A percentile compares a stretch with the other conserved stretches of the same genome.
These are phyloP conservation scores for Drosophila atripex DNA, from an alignment of 2,888 invertebrate species.

Conservation along the genomic window DNA sequence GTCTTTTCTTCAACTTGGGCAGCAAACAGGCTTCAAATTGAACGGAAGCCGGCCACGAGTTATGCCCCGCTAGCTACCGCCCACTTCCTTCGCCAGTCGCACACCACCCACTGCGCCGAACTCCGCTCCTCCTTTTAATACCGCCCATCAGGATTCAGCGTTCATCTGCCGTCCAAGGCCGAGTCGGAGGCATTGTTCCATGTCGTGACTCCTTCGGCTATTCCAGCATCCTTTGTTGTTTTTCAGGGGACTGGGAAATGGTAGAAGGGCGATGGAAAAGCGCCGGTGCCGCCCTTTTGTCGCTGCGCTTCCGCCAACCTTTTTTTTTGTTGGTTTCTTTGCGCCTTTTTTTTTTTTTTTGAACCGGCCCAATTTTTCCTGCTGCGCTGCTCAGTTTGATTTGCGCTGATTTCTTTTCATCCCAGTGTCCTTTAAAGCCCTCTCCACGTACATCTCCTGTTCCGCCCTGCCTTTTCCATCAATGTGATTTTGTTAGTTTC, in stretches of 20 bases:
- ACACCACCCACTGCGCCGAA: constrained; percentile 30
- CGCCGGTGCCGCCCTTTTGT: constrained; percentile 61
- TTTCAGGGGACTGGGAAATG: constrained; percentile 11
- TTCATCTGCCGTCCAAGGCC: constrained; percentile 52
- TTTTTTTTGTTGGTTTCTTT: constrained; percentile 31
- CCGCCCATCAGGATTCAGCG: constrained; percentile 13
- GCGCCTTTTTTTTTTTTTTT: constrained; percentile 40
- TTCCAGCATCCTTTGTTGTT: constrained; percentile 73
- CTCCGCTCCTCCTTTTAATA: constrained; percentile 4
- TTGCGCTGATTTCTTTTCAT: constrained; percentile 73
- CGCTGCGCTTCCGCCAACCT: constrained; percentile 47
- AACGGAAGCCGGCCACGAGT: constrained; percentile 73
- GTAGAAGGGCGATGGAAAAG: constrained; percentile 21
- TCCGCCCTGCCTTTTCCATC: constrained; percentile 46
- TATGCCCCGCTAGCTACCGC: constrained; percentile 58
- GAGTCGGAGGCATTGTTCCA: constrained; percentile 68
- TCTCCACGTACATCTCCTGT: constrained; percentile 23
- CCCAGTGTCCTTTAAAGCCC: constrained; percentile 65
- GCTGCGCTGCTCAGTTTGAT: constrained; percentile 66
- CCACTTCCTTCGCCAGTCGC: constrained; percentile 21
- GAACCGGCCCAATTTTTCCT: constrained; percentile 68
- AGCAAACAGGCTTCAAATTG: constrained; percentile 78
- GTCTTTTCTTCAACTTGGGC: constrained; percentile 65
- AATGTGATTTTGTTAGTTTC: constrained; percentile 79
- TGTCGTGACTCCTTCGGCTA: constrained; percentile 60